These are phyloP conservation scores for Spizella passerina DNA, from an alignment of 2,797 vertebrate genomes.

Conservation along the genomic window DNA sequence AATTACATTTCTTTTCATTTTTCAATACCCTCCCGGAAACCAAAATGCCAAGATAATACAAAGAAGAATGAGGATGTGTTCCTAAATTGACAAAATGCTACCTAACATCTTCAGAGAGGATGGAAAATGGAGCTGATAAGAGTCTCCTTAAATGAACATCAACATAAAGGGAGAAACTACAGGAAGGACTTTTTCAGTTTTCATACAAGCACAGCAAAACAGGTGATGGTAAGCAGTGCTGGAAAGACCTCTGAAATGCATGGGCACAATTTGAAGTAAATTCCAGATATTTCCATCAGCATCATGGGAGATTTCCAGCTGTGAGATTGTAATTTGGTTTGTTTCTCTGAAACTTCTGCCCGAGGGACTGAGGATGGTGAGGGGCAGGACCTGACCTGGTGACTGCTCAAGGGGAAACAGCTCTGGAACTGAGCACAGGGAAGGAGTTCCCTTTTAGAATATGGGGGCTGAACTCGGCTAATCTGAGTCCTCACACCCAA, in stretches of 20 bases:
- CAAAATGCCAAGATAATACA: background rate
- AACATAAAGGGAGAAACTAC: background rate
- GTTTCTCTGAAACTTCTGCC: background rate
- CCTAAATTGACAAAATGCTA: background rate
- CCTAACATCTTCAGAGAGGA: background rate
- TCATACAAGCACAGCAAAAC: background rate
- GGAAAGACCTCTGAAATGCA: background rate
- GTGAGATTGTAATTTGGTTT: background rate
- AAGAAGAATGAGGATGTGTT: background rate
- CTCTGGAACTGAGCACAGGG: background rate
- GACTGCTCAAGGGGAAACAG: background rate
- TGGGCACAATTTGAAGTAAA: background rate
- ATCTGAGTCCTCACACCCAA: background rate
- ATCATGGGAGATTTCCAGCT: background rate
- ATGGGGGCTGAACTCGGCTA: background rate
- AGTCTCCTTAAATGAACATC: background rate
- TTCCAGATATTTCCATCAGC: background rate
- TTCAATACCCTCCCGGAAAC: background rate
- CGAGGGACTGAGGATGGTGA: accelerated
- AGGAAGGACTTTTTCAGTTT: background rate
- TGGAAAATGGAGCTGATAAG: background rate
- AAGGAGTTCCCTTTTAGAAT: background rate
- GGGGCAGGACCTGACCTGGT: background rate
- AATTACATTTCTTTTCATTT: background rate
- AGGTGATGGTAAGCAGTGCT: background rate